phyloP scores from a whole-genome alignment of 2,888 invertebrate genomes.

The Apamea anceps region DNA sequence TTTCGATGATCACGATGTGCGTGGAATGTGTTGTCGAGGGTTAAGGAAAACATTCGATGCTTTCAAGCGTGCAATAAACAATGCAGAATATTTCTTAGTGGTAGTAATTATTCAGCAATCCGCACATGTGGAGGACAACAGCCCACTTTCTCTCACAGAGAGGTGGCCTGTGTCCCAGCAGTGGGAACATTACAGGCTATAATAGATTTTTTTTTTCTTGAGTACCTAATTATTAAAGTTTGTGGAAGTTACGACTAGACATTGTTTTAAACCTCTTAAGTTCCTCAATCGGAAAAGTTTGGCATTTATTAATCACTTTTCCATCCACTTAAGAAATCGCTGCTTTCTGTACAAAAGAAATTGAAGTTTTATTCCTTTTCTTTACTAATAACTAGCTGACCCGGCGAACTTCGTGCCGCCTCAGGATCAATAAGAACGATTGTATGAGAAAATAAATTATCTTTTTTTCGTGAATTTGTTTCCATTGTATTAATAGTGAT shows the following conservation, averaged over 20 bases:
- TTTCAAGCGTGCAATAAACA: background rate
- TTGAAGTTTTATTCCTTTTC: too few relatives aligned
- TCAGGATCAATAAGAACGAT: background rate
- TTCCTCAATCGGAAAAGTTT: background rate
- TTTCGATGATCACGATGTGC: slow-evolving; percentile 14
- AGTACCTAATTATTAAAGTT: background rate
- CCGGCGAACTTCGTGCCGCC: background rate
- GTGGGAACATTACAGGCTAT: background rate
- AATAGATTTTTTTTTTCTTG: background rate
- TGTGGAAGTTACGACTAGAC: background rate
- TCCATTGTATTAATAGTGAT: background rate
- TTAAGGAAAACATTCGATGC: background rate
- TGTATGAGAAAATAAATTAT: background rate
- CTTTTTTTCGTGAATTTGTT: background rate
- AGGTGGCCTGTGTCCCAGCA: background rate
- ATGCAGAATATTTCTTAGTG: background rate
- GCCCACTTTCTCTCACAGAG: background rate
- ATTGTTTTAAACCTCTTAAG: background rate
- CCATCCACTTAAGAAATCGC: background rate
- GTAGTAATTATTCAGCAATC: background rate
- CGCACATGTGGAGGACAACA: background rate
- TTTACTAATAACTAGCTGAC: background rate
- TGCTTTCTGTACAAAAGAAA: background rate
- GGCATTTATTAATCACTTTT: slow-evolving; percentile 3
- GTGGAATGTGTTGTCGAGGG: slow-evolving; percentile 8